phyloP scores from a whole-genome alignment of 2,888 invertebrate genomes.

The Caenorhabditis becei region DNA sequence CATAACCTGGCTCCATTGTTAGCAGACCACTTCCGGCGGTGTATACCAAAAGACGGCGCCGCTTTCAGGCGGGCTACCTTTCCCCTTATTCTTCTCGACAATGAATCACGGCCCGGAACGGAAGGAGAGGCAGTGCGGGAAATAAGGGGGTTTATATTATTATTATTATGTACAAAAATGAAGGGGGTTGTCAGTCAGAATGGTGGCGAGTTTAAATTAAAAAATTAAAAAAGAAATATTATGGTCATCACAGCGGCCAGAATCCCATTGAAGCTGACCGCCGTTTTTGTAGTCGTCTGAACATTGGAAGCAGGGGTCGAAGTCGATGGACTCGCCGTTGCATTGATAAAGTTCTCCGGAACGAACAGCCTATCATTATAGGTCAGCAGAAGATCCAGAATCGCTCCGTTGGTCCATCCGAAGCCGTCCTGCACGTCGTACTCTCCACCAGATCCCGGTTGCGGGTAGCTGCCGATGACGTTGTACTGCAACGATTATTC shows the following conservation, averaged over 20 bases:
- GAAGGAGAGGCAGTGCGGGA: conserved; percentile 34
- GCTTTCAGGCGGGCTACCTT: conserved; percentile 27
- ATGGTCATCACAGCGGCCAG: too few relatives aligned
- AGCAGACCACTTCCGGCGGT: conserved; percentile 62
- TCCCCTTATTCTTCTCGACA: conserved; percentile 29
- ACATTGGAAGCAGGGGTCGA: neutral
- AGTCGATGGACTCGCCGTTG: conserved; percentile 12
- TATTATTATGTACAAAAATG: conserved; percentile 10
- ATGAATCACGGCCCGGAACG: conserved; percentile 30
- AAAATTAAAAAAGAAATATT: conserved; percentile 5
- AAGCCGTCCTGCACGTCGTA: conserved; percentile 79
- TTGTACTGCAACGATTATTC: conserved; percentile 73
- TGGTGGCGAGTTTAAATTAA: conserved; percentile 13
- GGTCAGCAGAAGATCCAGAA: conserved; percentile 76
- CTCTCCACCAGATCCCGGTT: conserved; percentile 77
- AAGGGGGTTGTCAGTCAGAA: conserved; percentile 12
- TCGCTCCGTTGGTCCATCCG: conserved; percentile 80
- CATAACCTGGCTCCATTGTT: conserved; percentile 55
- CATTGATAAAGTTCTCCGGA: conserved; percentile 50
- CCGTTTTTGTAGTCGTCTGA: conserved; percentile 19
- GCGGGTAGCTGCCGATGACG: conserved; percentile 73
- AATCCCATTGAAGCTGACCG: conserved; percentile 4
- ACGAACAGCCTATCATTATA: conserved; percentile 74
- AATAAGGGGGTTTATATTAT: neutral
- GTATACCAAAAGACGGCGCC: conserved; percentile 47